Evolutionary conservation across 2,888 invertebrate genomes (phyloP).

Genomic region (Pyralis farinalis): DNA sequence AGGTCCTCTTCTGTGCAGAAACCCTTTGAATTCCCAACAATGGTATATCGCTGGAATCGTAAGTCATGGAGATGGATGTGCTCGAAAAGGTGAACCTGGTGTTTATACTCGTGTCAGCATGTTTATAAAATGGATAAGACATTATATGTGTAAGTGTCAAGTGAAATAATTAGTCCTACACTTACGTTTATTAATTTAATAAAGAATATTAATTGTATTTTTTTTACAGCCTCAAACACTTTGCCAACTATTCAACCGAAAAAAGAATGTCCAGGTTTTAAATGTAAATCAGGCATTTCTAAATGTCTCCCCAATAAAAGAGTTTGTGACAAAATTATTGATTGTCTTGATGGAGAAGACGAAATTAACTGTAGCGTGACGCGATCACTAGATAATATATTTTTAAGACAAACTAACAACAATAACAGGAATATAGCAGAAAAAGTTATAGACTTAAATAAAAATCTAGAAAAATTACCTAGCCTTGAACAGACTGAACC

Average conservation of each 20-base stretch:
- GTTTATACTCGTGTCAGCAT: conserved; percentile 90
- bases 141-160: conserved; percentile 76
- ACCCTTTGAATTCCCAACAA: conserved; percentile 83
- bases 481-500: too few species aligned
- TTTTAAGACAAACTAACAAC: too few species aligned
- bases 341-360: conserved; percentile 91
- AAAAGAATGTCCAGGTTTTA: conserved; percentile 86
- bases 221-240: conserved; percentile 62
- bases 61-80: conserved; percentile 94
- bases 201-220: background rate
- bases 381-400: conserved; percentile 23
- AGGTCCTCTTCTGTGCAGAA: conserved; percentile 90
- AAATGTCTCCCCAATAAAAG: conserved; percentile 84
- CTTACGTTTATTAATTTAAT: background rate
- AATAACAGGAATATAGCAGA: conserved; percentile 1
- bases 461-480: background rate
- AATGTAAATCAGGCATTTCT: conserved; percentile 83
- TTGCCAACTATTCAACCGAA: conserved; percentile 76
- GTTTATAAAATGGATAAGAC: conserved; percentile 87
- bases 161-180: too few species aligned
- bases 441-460: background rate
- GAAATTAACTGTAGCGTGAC: conserved; percentile 83
- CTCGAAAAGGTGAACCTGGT: conserved; percentile 88
- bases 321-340: conserved; percentile 86
- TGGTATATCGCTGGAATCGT: conserved; percentile 93